Conservation (phyloP, 64 coral and sea anemone species). For the Porites lutea region DNA sequence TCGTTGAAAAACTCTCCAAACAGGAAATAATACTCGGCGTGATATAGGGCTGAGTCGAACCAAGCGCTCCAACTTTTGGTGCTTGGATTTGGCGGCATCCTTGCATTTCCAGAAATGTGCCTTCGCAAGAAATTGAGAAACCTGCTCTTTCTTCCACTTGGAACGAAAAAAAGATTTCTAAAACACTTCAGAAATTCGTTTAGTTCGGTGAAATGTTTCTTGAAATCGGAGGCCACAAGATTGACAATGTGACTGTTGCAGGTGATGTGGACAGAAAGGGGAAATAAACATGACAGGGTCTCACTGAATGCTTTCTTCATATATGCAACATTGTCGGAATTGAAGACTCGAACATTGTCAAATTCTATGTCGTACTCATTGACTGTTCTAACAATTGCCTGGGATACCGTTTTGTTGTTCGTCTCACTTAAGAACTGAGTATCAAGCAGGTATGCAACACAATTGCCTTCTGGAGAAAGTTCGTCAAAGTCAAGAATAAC, state of each 20-base stretch:
- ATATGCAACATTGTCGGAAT: conserved; percentile 47
- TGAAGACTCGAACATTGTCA: conserved; percentile 38
- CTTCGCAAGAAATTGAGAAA: neutral
- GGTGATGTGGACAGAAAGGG: conserved; percentile 52
- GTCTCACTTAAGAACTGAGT: conserved; percentile 34
- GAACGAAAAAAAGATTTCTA: no score
- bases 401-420: conserved; percentile 42
- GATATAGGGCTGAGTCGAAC: conserved; percentile 32
- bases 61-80: no score
- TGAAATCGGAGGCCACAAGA: no score
- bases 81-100: no score
- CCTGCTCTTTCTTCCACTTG: neutral
- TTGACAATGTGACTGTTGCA: conserved; percentile 51
- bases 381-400: no score
- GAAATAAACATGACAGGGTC: conserved; percentile 18
- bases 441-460: conserved; percentile 37
- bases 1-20: conserved; percentile 19
- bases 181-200: conserved; percentile 28
- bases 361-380: no score
- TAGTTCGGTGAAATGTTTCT: conserved; percentile 30
- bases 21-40: conserved; percentile 35
- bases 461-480: conserved; percentile 1
- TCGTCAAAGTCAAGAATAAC: neutral
- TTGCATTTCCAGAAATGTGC: neutral
- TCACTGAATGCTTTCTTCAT: conserved; percentile 6